phyloP scores from a whole-genome alignment of 2,113 vertebrate species.

The Marmota flaviventris region DNA sequence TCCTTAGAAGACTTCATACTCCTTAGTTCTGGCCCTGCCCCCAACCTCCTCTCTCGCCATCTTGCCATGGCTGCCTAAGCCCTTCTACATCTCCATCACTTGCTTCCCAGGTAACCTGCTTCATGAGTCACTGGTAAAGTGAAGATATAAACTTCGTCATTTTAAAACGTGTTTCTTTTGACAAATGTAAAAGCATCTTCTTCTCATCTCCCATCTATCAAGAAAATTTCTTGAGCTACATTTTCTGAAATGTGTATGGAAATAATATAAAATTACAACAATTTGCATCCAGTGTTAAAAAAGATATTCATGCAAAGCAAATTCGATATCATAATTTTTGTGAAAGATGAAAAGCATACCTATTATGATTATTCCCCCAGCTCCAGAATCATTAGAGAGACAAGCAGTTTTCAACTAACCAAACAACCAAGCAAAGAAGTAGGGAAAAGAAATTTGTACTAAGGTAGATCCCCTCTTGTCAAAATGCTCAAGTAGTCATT shows the following conservation, averaged over 20 bases:
- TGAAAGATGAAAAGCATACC: neutral
- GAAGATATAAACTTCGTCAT: neutral
- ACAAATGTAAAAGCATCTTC: constrained; percentile 12
- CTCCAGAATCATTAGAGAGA: neutral
- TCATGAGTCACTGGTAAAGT: neutral
- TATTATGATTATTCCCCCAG: neutral
- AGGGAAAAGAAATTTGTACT: neutral
- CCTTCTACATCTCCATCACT: too few species aligned
- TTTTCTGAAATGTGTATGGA: constrained; percentile 21
- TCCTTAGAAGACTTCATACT: too few species aligned
- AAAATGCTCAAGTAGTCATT: neutral
- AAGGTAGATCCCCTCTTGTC: neutral
- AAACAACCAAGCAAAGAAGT: neutral
- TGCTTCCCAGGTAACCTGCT: neutral
- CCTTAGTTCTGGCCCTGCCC: too few species aligned
- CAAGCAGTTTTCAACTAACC: neutral
- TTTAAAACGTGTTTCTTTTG: neutral
- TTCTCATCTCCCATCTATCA: neutral
- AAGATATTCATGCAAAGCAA: neutral
- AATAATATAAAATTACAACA: constrained; percentile 23
- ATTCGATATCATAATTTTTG: neutral
- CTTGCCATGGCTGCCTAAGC: too few species aligned
- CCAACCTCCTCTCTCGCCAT: too few species aligned
- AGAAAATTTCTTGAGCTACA: neutral
- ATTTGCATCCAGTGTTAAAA: neutral